Evolutionary conservation across 2,113 vertebrate genomes (phyloP), one percentile per base, ranked within the genome.

Genomic region (Chunga burmeisteri): DNA sequence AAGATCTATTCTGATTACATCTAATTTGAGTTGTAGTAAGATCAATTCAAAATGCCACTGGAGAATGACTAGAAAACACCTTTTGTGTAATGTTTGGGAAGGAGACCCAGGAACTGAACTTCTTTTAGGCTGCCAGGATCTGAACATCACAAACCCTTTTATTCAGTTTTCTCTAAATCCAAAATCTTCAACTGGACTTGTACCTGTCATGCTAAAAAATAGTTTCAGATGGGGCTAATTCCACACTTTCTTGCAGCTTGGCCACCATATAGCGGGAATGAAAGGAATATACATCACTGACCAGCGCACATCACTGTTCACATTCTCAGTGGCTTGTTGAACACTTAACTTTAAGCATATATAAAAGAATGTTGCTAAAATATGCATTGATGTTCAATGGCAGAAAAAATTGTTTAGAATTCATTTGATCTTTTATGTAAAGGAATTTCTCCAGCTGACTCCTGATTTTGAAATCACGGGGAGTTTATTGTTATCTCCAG

Each of bases 161-260:
- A 18, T 44, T 86, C 26, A 22, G 7, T 74, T 58, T 74, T 85
- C 47, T 77, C n/a, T 55, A 75, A 88, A 63, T 67, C 10, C 12
- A 53, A 62, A 61, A 62, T 66, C 21, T 36, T 80, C 19, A 59
- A 15, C 1, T 67, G 29, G 58, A 86, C 4, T 36, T 53, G 38
- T n/a, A 70, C 5, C 4, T 66, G 46, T 81, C n/a, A 81, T 0
- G 0, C 2, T 53, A 73, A 79, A 65, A 66, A 58, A 4, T 23
- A 49, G 17, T 40, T 93, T 75, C 42, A 72, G 47, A 58, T 40
- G 18, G 61, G 11, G 18, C 3, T 62, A 55, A 58, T 40, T 62
- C 25, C 52, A 72, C 13, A 23, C 15, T 55, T 65, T 12, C 15
- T 55, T 61, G 32, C 4, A 79, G 7, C 11, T 66, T 71, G 42